These are phyloP conservation scores for Dendrocincla fuliginosa DNA, from an alignment of 2,797 vertebrate species.

Conservation along the genomic window DNA sequence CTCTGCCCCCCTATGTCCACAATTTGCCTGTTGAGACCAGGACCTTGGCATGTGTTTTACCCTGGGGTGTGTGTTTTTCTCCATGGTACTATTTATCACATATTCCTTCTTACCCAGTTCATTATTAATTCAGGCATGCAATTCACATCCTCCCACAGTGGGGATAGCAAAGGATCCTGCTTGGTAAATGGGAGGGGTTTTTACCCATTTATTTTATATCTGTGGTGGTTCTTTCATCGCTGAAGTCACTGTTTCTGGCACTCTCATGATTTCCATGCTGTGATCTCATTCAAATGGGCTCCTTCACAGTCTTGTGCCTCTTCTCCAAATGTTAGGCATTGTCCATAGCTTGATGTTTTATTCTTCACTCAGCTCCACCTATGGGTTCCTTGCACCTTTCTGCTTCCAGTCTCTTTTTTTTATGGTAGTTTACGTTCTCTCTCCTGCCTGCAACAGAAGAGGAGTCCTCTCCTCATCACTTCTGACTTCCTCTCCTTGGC, in stretches of 20 bases:
- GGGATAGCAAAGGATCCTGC: constrained; percentile 10
- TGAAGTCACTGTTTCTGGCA: constrained; percentile 47
- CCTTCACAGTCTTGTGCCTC: constrained; percentile 7
- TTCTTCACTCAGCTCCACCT: neutral
- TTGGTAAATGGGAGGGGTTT: neutral
- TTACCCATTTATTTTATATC: constrained; percentile 34
- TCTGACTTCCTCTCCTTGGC: neutral
- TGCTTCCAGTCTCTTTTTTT: neutral
- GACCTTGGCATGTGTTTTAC: neutral
- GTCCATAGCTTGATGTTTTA: neutral
- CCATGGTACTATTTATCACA: neutral
- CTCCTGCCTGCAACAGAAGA: neutral
- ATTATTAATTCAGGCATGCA: constrained; percentile 42
- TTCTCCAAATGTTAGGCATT: neutral
- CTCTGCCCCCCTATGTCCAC: neutral
- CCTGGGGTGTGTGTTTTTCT: neutral
- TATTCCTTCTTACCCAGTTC: neutral
- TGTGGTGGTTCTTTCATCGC: constrained; percentile 41
- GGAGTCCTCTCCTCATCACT: neutral
- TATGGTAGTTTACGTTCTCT: neutral
- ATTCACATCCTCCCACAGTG: constrained; percentile 51
- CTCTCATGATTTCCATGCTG: constrained; percentile 15
- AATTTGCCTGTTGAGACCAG: neutral
- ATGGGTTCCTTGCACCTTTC: constrained; percentile 11
- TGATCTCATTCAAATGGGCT: neutral